phyloP scores from a whole-genome alignment of 2,888 invertebrate genomes.

The Sinopyrophorus schimmeli region DNA sequence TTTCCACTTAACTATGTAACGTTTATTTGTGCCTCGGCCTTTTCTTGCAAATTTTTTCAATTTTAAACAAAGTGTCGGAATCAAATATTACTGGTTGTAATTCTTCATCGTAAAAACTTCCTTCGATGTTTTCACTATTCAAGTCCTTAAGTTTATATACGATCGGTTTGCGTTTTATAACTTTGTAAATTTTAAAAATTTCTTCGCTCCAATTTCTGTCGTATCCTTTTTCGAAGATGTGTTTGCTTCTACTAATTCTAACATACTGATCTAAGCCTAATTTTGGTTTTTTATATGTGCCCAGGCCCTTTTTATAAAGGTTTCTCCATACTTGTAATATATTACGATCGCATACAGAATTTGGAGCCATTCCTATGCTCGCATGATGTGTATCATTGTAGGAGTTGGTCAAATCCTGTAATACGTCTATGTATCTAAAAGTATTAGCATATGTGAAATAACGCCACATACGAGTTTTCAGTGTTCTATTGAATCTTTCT shows the following conservation, averaged over 20 bases:
- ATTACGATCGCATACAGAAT: no score
- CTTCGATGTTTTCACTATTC: conserved; percentile 34
- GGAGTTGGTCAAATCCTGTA: conserved; percentile 34
- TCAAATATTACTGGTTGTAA: conserved; percentile 30
- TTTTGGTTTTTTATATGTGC: conserved; percentile 16
- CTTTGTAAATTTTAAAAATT: conserved; percentile 35
- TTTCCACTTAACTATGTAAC: conserved; percentile 37
- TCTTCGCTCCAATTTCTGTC: conserved; percentile 37
- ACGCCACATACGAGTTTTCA: neutral
- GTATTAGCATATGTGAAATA: conserved; percentile 19
- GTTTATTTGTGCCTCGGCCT: conserved; percentile 22
- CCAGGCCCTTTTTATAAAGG: conserved; percentile 18
- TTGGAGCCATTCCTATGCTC: conserved; percentile 33
- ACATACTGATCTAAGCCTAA: conserved; percentile 22
- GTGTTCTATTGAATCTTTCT: conserved; percentile 7
- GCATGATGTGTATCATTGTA: conserved; percentile 39
- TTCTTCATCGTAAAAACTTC: conserved; percentile 37
- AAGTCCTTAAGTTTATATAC: conserved; percentile 39
- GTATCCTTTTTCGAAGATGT: conserved; percentile 37
- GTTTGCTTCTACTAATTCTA: conserved; percentile 24
- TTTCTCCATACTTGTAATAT: no score
- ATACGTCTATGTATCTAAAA: conserved; percentile 38
- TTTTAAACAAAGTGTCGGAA: conserved; percentile 20
- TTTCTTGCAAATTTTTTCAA: conserved; percentile 35
- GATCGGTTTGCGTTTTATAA: conserved; percentile 29